These are phyloP conservation scores for Drosophila buzzatii DNA, from an alignment of 2,888 invertebrate genomes.

Conservation along the genomic window DNA sequence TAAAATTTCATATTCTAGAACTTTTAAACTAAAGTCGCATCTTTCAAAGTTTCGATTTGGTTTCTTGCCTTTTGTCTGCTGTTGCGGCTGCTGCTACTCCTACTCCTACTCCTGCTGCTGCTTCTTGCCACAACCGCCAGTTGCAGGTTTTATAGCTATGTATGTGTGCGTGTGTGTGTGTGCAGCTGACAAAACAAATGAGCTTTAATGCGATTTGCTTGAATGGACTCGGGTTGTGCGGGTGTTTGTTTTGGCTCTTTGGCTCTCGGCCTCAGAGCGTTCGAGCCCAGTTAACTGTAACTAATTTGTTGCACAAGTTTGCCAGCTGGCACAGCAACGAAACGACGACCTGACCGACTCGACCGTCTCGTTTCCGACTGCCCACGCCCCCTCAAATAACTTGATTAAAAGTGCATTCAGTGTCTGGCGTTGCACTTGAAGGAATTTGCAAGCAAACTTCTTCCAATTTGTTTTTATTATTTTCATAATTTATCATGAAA, in stretches of 20 bases:
- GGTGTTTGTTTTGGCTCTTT: slow-evolving; percentile 56
- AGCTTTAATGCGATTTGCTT: slow-evolving; percentile 81
- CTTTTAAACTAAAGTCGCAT: slow-evolving; percentile 2
- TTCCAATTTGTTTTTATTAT: slow-evolving; percentile 24
- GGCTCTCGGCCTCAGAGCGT: slow-evolving; percentile 33
- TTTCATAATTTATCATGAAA: neutral
- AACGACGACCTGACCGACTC: neutral
- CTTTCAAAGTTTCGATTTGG: slow-evolving; percentile 34
- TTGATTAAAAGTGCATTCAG: slow-evolving; percentile 37
- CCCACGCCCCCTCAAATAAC: slow-evolving; percentile 36
- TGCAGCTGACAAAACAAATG: slow-evolving; percentile 84
- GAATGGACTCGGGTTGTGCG: slow-evolving; percentile 67
- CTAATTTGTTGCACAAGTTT: slow-evolving; percentile 63
- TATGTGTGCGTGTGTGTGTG: slow-evolving; percentile 16
- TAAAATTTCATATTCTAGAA: slow-evolving; percentile 10
- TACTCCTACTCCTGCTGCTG: neutral
- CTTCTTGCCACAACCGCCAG: slow-evolving; percentile 21
- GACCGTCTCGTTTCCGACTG: neutral
- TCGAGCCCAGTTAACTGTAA: slow-evolving; percentile 76
- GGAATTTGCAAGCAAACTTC: neutral
- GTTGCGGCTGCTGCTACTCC: slow-evolving; percentile 6
- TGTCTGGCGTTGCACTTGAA: neutral
- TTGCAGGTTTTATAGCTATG: slow-evolving; percentile 6
- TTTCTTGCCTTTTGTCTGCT: slow-evolving; percentile 35
- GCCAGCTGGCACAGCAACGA: slow-evolving; percentile 19